Evolutionary conservation across 2,888 invertebrate species (phyloP), one percentile per base, ranked within the genome.

Genomic region (Orthosia cruda): DNA sequence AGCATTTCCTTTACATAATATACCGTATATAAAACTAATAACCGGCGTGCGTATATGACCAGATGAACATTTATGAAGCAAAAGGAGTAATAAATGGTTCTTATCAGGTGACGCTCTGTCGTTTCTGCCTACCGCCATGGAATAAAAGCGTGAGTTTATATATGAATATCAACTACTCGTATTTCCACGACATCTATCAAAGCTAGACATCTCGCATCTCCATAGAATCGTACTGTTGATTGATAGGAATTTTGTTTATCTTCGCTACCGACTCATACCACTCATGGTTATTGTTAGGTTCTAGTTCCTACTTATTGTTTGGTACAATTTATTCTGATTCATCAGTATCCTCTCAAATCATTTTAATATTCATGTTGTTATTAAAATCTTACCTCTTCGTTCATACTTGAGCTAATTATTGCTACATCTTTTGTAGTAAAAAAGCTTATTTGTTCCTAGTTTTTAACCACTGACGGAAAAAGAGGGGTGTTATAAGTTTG

Each of bases 211-310:
- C 54, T 77, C 69, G 59, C 26, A 58, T 57, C 52, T 57, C 49
- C 49, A 67, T 76, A 16, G 47, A 83, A 52, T 40, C 26, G 52
- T 70, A 69, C 52, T 40, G 57, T 83, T 83, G 83, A 80, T 80
- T 83, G 79, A 83, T 80, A 62, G 58, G 61, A 69, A 57, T 57
- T 62, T 78, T 78, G 83, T 83, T 80, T 80, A 77, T 78, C 57
- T 32, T 55, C 59, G 11, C 61, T 57, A 61, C 65, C 61, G 52
- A 52, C 45, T 69, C 49, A 55, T 65, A 55, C 18, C 76, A 61
- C 65, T 75, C 82, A 57, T 40, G 61, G 50, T 75, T 76, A 81
- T 62, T 74, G 61, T 52, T 71, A 59, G 40, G 18, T 75, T n/a
- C 15, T 47, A 11, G 13, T 70, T n/a, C 20, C 15, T 77, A 50